Evolutionary conservation across 1,140 invertebrate genomes (phyloP), one percentile per base, ranked within the genome.

Genomic region (Bombus waltoni): DNA sequence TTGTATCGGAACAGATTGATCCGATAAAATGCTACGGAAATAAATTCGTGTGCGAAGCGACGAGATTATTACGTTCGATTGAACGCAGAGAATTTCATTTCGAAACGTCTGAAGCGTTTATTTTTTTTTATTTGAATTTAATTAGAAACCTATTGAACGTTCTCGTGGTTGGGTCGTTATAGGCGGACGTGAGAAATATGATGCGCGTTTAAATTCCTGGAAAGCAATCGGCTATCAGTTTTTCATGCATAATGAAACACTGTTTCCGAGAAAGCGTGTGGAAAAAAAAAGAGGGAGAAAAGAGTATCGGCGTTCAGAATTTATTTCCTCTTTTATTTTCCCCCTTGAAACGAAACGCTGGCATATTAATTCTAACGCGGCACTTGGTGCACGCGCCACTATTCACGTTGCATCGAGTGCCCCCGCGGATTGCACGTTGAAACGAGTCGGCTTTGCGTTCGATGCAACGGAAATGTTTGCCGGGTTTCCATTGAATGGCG

Each of bases 401-500:
- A 75, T 59, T 81, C 78, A 57, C 42, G 73, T 53, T 38, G 76
- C 57, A 38, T 53, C 79, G 66, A 78, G 74, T 75, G 79, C 73
- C 66, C n/a, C 32, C 74, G 68, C 59, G 75, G 74, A 86, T 80
- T 44, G 79, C 83, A 22, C 70, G 22, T 62, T 53, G 65, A 70
- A 80, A 73, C 59, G 74, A 79, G 72, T 57, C 65, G 57, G 47
- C 80, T 13, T 28, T 44, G 71, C n/a, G 65, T 79, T 83, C 76
- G 80, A 76, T 53, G 75, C 73, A 57, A 72, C 73, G 80, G 81
- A 84, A 77, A 80, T 75, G 47, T 86, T 79, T 68, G 71, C 28
- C 84, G 78, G 75, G 44, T 62, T 85, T 73, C 65, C 59, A 89
- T 77, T 89, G 88, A 89, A 89, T 89, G 88, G 84, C 53, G 87